Conservation (phyloP, 2,113 vertebrate species). For the Okapia johnstoni region DNA sequence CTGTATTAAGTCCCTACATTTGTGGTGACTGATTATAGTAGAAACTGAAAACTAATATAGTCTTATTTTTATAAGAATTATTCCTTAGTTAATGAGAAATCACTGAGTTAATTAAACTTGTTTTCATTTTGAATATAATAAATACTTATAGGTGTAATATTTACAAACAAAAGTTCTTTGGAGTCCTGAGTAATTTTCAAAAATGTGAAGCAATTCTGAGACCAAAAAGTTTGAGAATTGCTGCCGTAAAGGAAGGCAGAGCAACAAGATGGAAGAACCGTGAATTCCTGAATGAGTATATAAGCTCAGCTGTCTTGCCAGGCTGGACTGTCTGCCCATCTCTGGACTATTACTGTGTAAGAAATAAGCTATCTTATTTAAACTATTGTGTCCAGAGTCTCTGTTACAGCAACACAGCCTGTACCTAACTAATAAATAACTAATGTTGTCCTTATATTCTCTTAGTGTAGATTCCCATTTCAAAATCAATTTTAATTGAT, state of each 20-base stretch:
- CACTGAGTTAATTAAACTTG: background rate
- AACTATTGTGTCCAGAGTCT: background rate
- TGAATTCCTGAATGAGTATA: background rate
- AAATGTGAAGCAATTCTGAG: background rate
- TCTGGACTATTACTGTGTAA: background rate
- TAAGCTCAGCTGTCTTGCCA: background rate
- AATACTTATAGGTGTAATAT: background rate
- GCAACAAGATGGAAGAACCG: background rate
- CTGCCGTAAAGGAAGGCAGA: background rate
- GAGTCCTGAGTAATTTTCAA: background rate
- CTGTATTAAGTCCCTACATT: background rate
- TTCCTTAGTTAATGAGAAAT: background rate
- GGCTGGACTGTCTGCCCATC: background rate
- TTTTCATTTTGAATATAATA: background rate
- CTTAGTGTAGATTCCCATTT: background rate
- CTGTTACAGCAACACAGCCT: background rate
- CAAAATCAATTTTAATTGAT: background rate
- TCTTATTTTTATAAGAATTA: background rate
- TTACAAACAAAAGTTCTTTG: background rate
- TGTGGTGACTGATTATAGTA: background rate
- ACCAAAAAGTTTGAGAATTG: background rate
- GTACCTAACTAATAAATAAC: background rate
- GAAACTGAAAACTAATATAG: background rate
- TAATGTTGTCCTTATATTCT: background rate
- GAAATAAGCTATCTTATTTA: background rate